Evolutionary conservation across 1,140 invertebrate genomes (phyloP), one percentile per base, ranked within the genome.

Genomic region (Mactra quadrangularis): DNA sequence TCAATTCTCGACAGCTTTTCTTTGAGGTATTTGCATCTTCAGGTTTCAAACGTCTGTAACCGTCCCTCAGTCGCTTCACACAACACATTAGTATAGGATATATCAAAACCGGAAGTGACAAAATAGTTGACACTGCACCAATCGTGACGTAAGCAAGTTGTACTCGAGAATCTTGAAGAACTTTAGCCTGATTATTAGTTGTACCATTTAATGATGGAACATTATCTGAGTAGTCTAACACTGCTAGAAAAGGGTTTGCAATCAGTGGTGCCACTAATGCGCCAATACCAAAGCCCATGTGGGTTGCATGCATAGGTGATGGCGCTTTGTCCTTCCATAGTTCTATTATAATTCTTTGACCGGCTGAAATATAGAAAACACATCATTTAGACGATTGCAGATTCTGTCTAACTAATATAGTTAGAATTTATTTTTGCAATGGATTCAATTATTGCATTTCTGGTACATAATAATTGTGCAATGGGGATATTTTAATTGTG

Each of bases 251-350:
- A 0, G 82, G 84, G 22, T 79, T 71, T 15, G 68, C 82, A 25
- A 87, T 77, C 11, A 83, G 74, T 6, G 86, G 86, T 19, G 71
- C 78, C 29, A 84, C 29, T 1, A 87, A 19, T n/a, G 84, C 82
- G 13, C 86, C 86, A 64, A 86, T 75, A 1, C 86, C 86, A 64
- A 82, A 87, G 7, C 85, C 86, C 60, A 86, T 81, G 45, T 87
- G 86, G 3, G 84, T 68, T 29, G 78, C 50, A 47, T 87, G 86
- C 60, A 87, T 81, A 15, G 86, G 86, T 9, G 70, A 59, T 0
- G 84, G 53, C 9, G 85, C 68, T n/a, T 82, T 68, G 7, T 64
- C 62, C 35, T 59, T 35, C 86, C 86, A 87, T 38, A 87, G 41
- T 33, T 82, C 64, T 11, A 87, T n/a, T 1, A 82, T 22, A n/a